phyloP scores from a whole-genome alignment of 2,113 vertebrate species.

The Heptranchias perlo region DNA sequence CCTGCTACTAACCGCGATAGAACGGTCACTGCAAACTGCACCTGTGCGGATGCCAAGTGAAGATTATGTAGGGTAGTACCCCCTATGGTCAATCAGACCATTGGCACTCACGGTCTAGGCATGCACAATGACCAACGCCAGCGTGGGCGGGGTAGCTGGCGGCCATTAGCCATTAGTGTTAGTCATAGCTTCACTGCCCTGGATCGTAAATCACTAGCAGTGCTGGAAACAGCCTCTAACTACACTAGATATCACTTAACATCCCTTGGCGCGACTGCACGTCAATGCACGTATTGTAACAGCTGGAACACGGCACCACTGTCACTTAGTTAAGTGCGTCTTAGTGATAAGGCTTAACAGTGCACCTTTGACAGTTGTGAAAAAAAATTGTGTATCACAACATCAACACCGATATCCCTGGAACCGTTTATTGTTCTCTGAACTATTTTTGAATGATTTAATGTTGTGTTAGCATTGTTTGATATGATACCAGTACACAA shows the following conservation, averaged over 20 bases:
- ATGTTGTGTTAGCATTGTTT: not conserved
- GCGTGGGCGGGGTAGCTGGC: not conserved
- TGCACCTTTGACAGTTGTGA: not conserved
- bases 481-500: not conserved
- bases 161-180: too few relatives aligned
- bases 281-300: not conserved
- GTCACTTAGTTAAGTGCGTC: not conserved
- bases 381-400: not conserved
- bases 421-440: not conserved
- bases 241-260: not conserved
- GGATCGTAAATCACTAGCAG: not conserved
- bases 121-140: not conserved
- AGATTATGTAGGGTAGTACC: not conserved
- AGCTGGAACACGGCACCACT: not conserved
- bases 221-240: not conserved
- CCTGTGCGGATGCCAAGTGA: not conserved
- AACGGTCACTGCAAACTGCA: not conserved
- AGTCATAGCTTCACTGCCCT: too few relatives aligned
- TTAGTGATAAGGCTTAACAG: not conserved
- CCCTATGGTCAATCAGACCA: not conserved
- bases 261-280: not conserved
- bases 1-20: too few relatives aligned
- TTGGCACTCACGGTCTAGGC: not conserved
- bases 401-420: not conserved
- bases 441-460: not conserved